Conservation (phyloP, 2,888 invertebrate genomes). For the Perdita meconis region DNA sequence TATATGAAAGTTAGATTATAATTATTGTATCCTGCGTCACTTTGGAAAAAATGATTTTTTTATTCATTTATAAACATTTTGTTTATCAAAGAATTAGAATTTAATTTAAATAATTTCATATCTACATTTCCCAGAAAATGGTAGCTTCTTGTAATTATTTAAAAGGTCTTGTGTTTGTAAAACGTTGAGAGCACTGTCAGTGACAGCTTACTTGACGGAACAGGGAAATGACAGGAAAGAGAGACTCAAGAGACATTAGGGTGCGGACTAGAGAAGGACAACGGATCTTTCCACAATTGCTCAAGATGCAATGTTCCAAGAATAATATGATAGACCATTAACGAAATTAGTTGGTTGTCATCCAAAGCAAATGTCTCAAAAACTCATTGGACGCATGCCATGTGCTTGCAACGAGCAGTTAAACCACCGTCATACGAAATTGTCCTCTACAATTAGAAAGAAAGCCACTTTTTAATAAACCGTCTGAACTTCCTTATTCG, state of each 20-base stretch:
- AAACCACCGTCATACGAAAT: conserved; percentile 30
- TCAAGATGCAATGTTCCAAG: neutral
- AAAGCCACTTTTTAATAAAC: neutral
- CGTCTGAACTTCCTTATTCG: neutral
- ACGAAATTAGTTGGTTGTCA: conserved; percentile 26
- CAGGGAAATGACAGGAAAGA: neutral
- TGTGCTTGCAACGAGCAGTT: conserved; percentile 29
- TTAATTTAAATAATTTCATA: neutral
- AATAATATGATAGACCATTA: conserved; percentile 21
- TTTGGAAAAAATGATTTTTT: no score
- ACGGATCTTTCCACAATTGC: neutral
- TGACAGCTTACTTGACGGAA: neutral
- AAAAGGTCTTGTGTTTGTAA: no score
- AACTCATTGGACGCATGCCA: conserved; percentile 51
- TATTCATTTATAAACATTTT: no score
- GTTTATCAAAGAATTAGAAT: no score
- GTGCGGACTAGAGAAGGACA: neutral
- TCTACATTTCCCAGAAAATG: neutral
- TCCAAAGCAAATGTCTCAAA: conserved; percentile 24
- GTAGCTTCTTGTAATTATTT: neutral
- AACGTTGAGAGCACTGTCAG: no score
- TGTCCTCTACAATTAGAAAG: conserved; percentile 19
- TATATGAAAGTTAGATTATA: no score
- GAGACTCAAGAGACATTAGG: neutral
- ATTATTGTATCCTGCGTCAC: no score